Base-by-base conservation (phyloP, 1,140 invertebrate genomes). In the Tetramorium simillimum region DNA sequence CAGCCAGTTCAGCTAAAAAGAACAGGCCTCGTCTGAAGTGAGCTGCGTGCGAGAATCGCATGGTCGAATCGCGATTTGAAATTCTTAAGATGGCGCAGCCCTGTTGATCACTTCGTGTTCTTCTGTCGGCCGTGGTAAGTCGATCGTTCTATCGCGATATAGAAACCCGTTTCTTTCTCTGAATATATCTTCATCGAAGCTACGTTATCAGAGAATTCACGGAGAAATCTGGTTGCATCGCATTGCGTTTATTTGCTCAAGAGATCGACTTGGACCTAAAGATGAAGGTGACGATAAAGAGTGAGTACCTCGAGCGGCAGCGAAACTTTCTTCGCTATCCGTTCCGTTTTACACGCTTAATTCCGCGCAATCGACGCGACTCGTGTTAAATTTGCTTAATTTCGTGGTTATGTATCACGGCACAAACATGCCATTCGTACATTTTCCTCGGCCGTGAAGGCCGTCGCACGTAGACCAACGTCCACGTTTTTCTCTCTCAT, bases 221-320 rank as follows among this genome's bases (percentile, higher is more conserved):
- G 18, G 4, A 21, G 21, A 78, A 33, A 33, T 33, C 33, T 33
- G 3, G 3, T 33, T 33, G 33, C 33, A 4, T 4, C 33, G 33
- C 3, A 33, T 33, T 33, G 33, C 37, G 1, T 18, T 24, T 60
- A 53, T 56, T 1, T 16, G 33, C 12, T 5, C 43, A 0, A 28
- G n/a, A 67, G 18, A 5, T 37, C 14, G 4, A n/a, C 21, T 24
- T 24, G 7, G 0, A n/a, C 33, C 10, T 3, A n/a, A 85, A 40
- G 16, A 94, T 94, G 94, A 94, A 94, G 90, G 92, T 94, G 10
- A 94, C 90, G 9, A 93, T 94, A 63, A 94, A 94, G 87, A 93
- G 93, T 94, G 78, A 93, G 93, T 93, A 80, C 3, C 28, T 24
- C 10, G 3, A 51, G 28, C 1, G n/a, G 40, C 24, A 1, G 43